phyloP scores from a whole-genome alignment of 2,113 vertebrate genomes.

The Rutilus rutilus region DNA sequence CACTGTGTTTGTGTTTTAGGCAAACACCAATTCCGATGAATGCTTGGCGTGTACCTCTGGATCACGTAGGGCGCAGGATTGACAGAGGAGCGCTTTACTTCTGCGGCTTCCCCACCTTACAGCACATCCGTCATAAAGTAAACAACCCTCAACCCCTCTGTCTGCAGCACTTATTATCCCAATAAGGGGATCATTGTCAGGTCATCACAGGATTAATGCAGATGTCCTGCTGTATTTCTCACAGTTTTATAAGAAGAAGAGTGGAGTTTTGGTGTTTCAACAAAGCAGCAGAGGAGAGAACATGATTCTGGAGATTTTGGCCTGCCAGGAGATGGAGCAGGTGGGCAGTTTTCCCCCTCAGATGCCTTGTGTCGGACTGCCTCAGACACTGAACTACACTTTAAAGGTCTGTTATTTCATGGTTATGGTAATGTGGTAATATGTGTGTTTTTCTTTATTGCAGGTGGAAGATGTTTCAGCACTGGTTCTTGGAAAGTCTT shows the following conservation, averaged over 20 bases:
- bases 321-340: slow-evolving; percentile 71
- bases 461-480: slow-evolving; percentile 81
- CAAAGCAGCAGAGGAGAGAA: slow-evolving; percentile 97
- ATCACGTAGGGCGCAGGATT: slow-evolving; percentile 76
- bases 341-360: slow-evolving; percentile 70
- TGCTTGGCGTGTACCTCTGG: slow-evolving; percentile 86
- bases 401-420: background rate
- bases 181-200: background rate
- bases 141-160: slow-evolving; percentile 35
- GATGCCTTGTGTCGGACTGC: background rate
- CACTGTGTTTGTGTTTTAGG: slow-evolving; percentile 67
- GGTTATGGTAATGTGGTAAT: background rate
- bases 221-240: background rate
- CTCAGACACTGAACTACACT: background rate
- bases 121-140: slow-evolving; percentile 95
- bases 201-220: background rate
- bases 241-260: slow-evolving; percentile 92
- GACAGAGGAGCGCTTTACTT: slow-evolving; percentile 90
- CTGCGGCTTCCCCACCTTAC: slow-evolving; percentile 95
- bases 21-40: slow-evolving; percentile 85
- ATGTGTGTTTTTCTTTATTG: slow-evolving; percentile 63
- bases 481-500: slow-evolving; percentile 81
- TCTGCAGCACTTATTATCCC: background rate
- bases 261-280: slow-evolving; percentile 92
- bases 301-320: slow-evolving; percentile 89